Base-by-base conservation (phyloP, 2,888 invertebrate genomes). In the Drosophila anceps region DNA sequence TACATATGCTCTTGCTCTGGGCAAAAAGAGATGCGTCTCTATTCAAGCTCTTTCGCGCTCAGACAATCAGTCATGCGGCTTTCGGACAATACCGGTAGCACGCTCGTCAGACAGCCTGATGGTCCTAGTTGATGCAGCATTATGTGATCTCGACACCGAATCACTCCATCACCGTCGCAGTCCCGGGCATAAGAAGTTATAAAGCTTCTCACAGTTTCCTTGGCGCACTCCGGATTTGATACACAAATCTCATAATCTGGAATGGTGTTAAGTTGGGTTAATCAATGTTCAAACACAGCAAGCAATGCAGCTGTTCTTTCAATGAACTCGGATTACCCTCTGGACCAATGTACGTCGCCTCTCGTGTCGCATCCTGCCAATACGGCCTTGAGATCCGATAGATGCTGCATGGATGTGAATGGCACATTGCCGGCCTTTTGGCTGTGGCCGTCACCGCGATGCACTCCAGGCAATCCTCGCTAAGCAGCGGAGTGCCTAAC, bases 1-100 rank as follows among this genome's bases (percentile, higher is more conserved):
- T 39, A 58, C 44, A 57, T 39, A 33, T 50, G 35, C 41, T 24
- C 46, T 6, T 29, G 35, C 48, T 15, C 18, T n/a, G 43, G 29
- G 24, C 53, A 33, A 18, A 48, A 9, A 18, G 20, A 46, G 20
- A 9, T 33, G 18, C 12, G 13, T 44, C 27, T 73, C 48, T 59
- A 83, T 44, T 68, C 44, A 59, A 80, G 33, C 37, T 54, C 15
- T 24, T 57, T 72, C 31, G 43, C 18, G 61, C 39, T 57, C 55
- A 82, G 53, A 63, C 88, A 88, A 18, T 57, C n/a, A 13, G 62
- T 29, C 93, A 90, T 92, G 92, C 88, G 95, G 94, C 65, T 93
- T 84, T 92, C 90, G 90, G n/a, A 91, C 91, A 46, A 46, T 73
- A 80, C 90, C 50, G 67, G 27, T 69, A 82, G 65, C 60, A 72